Evolutionary conservation across 2,797 vertebrate genomes (phyloP).

Genomic region (Stomatorhinus walkeri): DNA sequence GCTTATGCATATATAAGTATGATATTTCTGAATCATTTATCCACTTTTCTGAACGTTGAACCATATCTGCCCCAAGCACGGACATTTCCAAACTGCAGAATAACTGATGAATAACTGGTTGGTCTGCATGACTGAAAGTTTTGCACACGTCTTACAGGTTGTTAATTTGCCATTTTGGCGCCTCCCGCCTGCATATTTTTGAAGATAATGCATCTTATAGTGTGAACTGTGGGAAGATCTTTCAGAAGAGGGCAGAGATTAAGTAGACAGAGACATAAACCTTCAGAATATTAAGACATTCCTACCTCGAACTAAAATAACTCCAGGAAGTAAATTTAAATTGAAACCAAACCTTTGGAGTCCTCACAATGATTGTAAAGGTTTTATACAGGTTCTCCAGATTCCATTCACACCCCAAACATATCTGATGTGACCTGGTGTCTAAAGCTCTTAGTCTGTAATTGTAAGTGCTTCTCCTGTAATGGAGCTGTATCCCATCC

Average conservation of each 20-base stretch:
- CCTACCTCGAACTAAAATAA: neutral
- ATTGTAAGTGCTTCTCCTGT: neutral
- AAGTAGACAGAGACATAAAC: neutral
- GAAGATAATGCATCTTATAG: neutral
- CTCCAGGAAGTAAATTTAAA: neutral
- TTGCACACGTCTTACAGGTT: neutral
- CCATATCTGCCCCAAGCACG: neutral
- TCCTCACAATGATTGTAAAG: neutral
- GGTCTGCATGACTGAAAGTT: slow-evolving; percentile 2
- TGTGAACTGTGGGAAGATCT: neutral
- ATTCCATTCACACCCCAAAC: neutral
- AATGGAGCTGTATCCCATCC: neutral
- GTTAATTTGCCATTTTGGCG: neutral
- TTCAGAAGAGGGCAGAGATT: neutral
- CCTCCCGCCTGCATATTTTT: neutral
- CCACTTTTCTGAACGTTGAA: neutral
- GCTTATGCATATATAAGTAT: neutral
- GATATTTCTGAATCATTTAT: neutral
- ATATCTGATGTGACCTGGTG: neutral
- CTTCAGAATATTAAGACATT: neutral
- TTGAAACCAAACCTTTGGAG: neutral
- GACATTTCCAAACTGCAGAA: neutral
- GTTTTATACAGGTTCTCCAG: neutral
- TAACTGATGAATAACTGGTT: neutral
- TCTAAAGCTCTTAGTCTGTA: neutral